Base-by-base conservation (phyloP, 2,888 invertebrate species). In the Latrodectus hesperus region DNA sequence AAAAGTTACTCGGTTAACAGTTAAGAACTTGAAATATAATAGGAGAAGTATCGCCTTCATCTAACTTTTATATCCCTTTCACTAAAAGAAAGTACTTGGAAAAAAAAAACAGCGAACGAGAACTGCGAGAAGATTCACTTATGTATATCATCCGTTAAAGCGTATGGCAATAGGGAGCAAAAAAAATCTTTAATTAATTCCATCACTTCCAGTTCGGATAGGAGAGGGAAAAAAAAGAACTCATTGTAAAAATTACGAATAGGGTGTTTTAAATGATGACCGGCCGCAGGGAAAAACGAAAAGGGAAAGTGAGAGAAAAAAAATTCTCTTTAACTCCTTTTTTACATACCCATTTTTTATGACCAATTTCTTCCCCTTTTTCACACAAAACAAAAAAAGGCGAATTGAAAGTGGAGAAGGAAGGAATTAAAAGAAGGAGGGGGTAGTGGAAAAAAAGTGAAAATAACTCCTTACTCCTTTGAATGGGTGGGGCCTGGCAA, bases 151-250 rank as follows among this genome's bases (percentile, higher is more conserved):
- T 51, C 74, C 83, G 60, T 64, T 83, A 83, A 74, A 76, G 78
- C 84, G 84, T 84, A 84, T 78, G 77, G 68, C 79, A 65, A 85
- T 79, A 52, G 51, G 26, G 26, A 22, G 74, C 11, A 52, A 16
- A 79, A 80, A 70, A 74, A 79, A 74, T 60, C 70, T 86, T 84
- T 86, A 86, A 86, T 86, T 86, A 86, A 86, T 86, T 86, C 81
- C 81, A 64, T 55, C 86, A 76, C 80, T 64, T 86, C 76, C 65
- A 14, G 17, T 26, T 38, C 55, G 60, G 22, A 78, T 60, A 77
- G 75, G 68, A 60, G 55, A 12, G 16, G 52, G 38, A 55, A 70
- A 79, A 49, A 65, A 72, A 73, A 72, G 82, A 67, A 53, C 72
- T 73, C 84, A 84, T 73, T 77, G 78, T 84, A 84, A 84, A 84